Conservation (phyloP, 30 jellyfish, hydroid and myxozoan genomes). For the Pseudorhiza aurosa region DNA sequence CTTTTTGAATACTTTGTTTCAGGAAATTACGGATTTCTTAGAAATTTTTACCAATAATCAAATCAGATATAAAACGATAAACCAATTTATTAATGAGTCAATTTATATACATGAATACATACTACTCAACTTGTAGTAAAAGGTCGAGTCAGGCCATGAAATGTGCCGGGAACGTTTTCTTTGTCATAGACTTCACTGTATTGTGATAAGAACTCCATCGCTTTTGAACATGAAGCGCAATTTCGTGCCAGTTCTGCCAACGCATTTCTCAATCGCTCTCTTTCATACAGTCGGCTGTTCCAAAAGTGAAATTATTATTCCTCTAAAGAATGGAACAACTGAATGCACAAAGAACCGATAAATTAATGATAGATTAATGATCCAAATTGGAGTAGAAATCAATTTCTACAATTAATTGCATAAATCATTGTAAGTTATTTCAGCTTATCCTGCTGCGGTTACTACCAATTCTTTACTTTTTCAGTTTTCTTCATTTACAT, state of each 20-base stretch:
- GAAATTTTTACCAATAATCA: too few species aligned
- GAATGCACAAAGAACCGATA: too few species aligned
- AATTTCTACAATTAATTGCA: too few species aligned
- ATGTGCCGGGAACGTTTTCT: background rate
- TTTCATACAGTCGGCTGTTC: conserved; percentile 39
- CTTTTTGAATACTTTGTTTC: too few species aligned
- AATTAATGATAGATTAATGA: background rate
- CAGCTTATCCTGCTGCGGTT: too few species aligned
- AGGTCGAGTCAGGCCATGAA: background rate
- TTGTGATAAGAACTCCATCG: conserved; percentile 38
- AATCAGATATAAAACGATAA: background rate
- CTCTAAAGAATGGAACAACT: background rate
- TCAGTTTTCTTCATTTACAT: too few species aligned
- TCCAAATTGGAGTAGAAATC: background rate
- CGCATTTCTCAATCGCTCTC: conserved; percentile 55
- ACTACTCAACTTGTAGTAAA: background rate
- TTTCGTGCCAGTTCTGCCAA: conserved; percentile 36
- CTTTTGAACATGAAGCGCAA: conserved; percentile 58
- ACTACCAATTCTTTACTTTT: too few species aligned
- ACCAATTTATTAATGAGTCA: background rate
- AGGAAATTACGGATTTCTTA: too few species aligned
- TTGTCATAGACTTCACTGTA: conserved; percentile 1
- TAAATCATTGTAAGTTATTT: background rate
- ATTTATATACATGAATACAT: background rate
- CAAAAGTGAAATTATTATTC: background rate